These are phyloP conservation scores for Trichogramma dendrolimi DNA, from an alignment of 2,888 invertebrate species.

Conservation along the genomic window DNA sequence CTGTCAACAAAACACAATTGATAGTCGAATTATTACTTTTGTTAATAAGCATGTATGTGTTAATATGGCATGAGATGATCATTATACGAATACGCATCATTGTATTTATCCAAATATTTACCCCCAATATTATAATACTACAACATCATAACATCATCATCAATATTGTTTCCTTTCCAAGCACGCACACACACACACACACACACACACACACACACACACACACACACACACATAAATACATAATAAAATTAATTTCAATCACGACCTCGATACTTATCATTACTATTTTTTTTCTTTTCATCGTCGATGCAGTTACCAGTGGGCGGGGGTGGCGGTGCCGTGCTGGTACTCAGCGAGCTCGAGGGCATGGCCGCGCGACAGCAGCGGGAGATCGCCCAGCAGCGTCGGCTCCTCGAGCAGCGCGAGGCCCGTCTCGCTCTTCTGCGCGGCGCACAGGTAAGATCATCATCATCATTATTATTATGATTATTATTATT, in stretches of 20 bases:
- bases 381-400: constrained; percentile 96
- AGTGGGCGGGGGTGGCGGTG: constrained; percentile 67
- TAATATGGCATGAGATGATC: too few relatives aligned
- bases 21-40: too few relatives aligned
- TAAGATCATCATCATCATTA: constrained; percentile 29
- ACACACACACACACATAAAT: neutral
- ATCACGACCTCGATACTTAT: neutral
- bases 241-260: neutral
- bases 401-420: constrained; percentile 86
- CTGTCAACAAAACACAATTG: too few relatives aligned
- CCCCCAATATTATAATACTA: too few relatives aligned
- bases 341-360: constrained; percentile 88
- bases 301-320: constrained; percentile 66
- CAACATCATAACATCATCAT: too few relatives aligned
- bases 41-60: too few relatives aligned
- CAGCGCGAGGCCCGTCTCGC: constrained; percentile 73
- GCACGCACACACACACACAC: neutral
- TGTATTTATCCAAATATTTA: too few relatives aligned
- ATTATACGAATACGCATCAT: too few relatives aligned
- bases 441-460: constrained; percentile 51
- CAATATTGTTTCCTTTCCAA: neutral
- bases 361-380: constrained; percentile 96
- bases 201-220: neutral
- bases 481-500: neutral
- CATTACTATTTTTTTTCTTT: neutral